These are phyloP conservation scores for Hydrolagus affinis DNA, from an alignment of 2,113 vertebrate species.

Conservation along the genomic window DNA sequence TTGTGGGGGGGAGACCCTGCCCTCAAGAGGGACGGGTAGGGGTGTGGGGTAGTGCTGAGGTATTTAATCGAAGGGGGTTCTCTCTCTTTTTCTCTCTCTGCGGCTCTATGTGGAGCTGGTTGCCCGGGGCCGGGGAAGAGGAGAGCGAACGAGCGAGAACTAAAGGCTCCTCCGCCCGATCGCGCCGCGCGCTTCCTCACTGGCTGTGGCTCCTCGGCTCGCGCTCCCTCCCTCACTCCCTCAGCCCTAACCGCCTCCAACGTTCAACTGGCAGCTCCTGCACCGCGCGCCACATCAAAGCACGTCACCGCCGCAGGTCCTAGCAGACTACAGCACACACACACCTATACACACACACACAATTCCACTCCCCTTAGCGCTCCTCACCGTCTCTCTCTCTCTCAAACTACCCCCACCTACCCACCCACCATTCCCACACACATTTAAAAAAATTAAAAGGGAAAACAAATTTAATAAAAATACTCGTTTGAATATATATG, in stretches of 20 bases:
- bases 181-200: background rate
- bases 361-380: background rate
- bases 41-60: no score
- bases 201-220: background rate
- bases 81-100: background rate
- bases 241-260: background rate
- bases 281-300: slow-evolving; percentile 28
- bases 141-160: background rate
- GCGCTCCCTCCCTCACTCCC: background rate
- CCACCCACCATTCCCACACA: no score
- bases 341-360: background rate
- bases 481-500: no score
- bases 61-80: background rate
- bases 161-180: no score
- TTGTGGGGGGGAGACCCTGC: no score
- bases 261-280: slow-evolving; percentile 15
- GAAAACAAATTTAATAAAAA: no score
- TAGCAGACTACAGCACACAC: background rate
- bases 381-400: background rate
- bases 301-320: slow-evolving; percentile 24
- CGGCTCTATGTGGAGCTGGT: no score
- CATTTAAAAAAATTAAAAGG: no score
- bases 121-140: background rate
- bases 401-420: no score
- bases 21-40: background rate